Percentiles rank a stretch among this genome's conserved stretches.
Evolutionary conservation across 1,140 invertebrate species (phyloP).

Genomic region (Arctopsyche grandis): DNA sequence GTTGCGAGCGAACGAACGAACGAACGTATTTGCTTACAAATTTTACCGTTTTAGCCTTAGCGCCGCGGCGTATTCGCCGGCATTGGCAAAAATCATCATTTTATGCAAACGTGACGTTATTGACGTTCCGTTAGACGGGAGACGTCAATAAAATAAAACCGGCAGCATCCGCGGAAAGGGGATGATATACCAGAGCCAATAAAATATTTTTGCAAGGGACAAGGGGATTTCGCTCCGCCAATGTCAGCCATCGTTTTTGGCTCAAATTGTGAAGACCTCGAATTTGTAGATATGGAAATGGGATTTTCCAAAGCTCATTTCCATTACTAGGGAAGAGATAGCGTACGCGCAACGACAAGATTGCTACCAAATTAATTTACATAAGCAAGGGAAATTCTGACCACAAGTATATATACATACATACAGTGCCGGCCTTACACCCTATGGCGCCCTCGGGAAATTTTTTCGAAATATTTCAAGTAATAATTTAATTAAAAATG

Average conservation of each 20-base stretch:
- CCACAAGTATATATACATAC: background rate
- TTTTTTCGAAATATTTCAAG: background rate
- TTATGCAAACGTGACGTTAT: slow-evolving; percentile 43
- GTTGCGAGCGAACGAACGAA: slow-evolving; percentile 3
- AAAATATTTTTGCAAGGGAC: background rate
- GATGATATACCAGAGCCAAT: background rate
- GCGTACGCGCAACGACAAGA: background rate
- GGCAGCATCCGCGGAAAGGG: background rate
- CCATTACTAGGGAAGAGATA: slow-evolving; percentile 9
- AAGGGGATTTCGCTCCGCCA: background rate
- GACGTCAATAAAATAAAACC: slow-evolving; percentile 25
- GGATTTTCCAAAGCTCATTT: background rate
- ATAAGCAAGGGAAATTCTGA: background rate
- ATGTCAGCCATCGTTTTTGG: background rate
- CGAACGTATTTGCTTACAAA: slow-evolving; percentile 28
- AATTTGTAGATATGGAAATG: slow-evolving; percentile 10
- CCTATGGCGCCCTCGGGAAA: too few relatives aligned
- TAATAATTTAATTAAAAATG: background rate
- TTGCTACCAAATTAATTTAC: slow-evolving; percentile 15
- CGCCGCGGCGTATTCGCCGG: slow-evolving; percentile 17
- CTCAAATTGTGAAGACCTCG: background rate
- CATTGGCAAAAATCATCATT: slow-evolving; percentile 40
- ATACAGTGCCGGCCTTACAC: too few relatives aligned
- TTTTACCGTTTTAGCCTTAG: slow-evolving; percentile 21
- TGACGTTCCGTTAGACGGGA: slow-evolving; percentile 31